Evolutionary conservation across 1,140 invertebrate genomes (phyloP).

Genomic region (Neocloeon triangulifer): DNA sequence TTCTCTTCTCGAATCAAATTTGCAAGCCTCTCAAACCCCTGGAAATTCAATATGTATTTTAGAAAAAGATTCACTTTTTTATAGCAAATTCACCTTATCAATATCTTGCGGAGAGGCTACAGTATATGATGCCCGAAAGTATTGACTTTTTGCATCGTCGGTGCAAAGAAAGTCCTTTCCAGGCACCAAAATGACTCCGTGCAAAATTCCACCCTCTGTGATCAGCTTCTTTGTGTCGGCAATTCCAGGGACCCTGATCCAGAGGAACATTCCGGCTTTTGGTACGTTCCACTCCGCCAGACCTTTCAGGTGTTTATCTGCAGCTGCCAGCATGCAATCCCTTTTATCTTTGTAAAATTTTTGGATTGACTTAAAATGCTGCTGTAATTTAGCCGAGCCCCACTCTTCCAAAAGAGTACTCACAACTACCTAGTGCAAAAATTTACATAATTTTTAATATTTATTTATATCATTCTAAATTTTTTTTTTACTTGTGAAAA

Average conservation of each 20-base stretch:
- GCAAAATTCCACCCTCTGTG: slow-evolving; percentile 27
- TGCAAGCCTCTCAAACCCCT: background rate
- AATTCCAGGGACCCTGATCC: slow-evolving; percentile 42
- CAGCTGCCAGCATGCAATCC: slow-evolving; percentile 31
- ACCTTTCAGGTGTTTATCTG: slow-evolving; percentile 34
- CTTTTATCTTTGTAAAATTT: slow-evolving; percentile 38
- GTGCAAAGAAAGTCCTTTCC: slow-evolving; percentile 43
- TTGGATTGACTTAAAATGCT: slow-evolving; percentile 31
- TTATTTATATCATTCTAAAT: no score
- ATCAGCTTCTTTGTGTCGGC: slow-evolving; percentile 49
- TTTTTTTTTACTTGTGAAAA: slow-evolving; percentile 45
- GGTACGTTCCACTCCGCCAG: slow-evolving; percentile 42
- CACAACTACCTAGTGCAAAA: slow-evolving; percentile 19
- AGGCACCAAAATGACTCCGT: slow-evolving; percentile 39
- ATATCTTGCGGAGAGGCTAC: slow-evolving; percentile 36
- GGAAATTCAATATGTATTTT: background rate
- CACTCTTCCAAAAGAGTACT: slow-evolving; percentile 33
- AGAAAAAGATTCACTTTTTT: background rate
- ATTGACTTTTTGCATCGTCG: slow-evolving; percentile 27
- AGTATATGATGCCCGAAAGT: slow-evolving; percentile 42
- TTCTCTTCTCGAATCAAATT: no score
- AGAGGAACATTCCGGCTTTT: slow-evolving; percentile 51
- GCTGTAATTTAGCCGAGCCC: slow-evolving; percentile 31
- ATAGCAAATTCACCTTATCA: slow-evolving; percentile 20
- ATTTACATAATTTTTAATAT: background rate